Evolutionary conservation across 2,888 invertebrate species (phyloP), one percentile per base, ranked within the genome.

Genomic region (Psylliodes chrysocephalus): DNA sequence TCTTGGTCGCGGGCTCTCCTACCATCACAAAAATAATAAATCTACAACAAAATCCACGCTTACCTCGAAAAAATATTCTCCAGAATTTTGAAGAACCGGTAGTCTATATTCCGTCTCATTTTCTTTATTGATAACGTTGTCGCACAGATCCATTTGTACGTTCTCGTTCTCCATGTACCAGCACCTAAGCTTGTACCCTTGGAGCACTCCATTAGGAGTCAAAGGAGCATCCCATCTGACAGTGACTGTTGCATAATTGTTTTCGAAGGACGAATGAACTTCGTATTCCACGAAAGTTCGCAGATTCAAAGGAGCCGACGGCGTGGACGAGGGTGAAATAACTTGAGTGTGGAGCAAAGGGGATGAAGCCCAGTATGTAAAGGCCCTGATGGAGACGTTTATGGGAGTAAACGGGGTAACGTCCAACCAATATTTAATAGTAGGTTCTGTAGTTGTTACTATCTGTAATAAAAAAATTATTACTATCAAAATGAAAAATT

Each of bases 341-440:
- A 92, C 78, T n/a, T 84, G 83, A 8, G 60, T 60, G 0, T 87
- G 86, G 0, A 87, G 84, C 0, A 89, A 87, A 14, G 88, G 86
- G 1, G 86, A 83, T 0, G 93, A 90, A 12, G 92, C 92, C 95
- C 96, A 96, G 73, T 90, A 90, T 0, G 95, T 94, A 78, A 90
- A 91, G 1, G 95, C 91, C 30, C 92, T 88, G 2, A 96, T 87
- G 1, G 90, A 88, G 15, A 94, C 88, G 60, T 89, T 88, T 59
- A 95, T 80, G 12, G 85, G 82, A 6, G 91, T 89, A 79, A 91
- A 93, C 0, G 95, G 93, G 2, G 86, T 79, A 51, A 90, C 83
- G 46, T 81, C 78, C 8, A 84, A 79, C 64, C 84, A 81, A 72
- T 89, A 87, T 71, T 82, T 83, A 40, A 87, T 78, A 75, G 85